Percentiles rank a stretch among this genome's conserved stretches.
Conservation (phyloP, 2,888 invertebrate species). For the Chymomyza procnemis region DNA sequence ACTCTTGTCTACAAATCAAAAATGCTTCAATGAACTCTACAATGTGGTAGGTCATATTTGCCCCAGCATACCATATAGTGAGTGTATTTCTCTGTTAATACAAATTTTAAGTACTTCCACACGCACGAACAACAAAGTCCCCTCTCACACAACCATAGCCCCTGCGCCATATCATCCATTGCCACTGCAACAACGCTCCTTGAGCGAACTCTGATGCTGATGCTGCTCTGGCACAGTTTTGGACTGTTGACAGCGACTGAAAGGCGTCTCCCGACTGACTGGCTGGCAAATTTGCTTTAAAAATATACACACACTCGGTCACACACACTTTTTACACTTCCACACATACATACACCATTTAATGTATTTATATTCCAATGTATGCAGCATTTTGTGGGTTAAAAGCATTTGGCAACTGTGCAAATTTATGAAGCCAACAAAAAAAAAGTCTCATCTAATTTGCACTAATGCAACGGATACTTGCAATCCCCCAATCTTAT, state of each 20-base stretch:
- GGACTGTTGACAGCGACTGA: neutral
- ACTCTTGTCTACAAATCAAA: no score
- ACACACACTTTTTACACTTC: neutral
- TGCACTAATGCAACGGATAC: neutral
- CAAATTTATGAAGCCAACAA: slow-evolving; percentile 40
- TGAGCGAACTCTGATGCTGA: neutral
- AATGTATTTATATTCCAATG: neutral
- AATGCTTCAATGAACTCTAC: no score
- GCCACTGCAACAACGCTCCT: neutral
- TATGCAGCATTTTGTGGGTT: slow-evolving; percentile 1
- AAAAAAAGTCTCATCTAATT: slow-evolving; percentile 30
- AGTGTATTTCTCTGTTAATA: neutral
- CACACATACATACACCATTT: neutral
- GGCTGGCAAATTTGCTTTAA: slow-evolving; percentile 22
- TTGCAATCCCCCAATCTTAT: neutral
- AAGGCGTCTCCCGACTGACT: neutral
- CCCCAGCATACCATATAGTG: no score
- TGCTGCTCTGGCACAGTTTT: neutral
- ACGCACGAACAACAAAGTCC: neutral
- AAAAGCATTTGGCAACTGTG: slow-evolving; percentile 23
- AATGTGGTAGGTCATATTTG: no score
- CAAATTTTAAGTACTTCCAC: neutral
- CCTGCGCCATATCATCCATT: no score
- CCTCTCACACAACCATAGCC: no score
- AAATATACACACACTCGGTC: slow-evolving; percentile 29